Evolutionary conservation across 2,113 vertebrate genomes (phyloP).

Genomic region (Seriola rivoliana): DNA sequence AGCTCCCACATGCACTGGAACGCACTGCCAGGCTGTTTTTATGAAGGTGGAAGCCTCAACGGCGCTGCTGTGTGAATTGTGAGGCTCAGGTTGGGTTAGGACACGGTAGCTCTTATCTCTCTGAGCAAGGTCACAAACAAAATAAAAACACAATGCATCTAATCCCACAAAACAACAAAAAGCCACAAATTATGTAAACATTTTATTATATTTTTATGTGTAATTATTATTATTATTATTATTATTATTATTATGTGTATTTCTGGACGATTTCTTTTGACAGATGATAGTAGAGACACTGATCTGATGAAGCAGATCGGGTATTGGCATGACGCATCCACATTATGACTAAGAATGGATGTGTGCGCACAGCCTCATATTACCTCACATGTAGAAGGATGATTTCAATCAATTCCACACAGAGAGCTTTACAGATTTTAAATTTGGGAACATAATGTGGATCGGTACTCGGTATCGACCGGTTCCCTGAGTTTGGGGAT

Average conservation of each 20-base stretch:
- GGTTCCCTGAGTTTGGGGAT: too few species aligned
- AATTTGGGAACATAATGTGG: too few species aligned
- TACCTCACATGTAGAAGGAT: background rate
- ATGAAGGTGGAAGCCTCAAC: slow-evolving; percentile 12
- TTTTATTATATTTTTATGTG: too few species aligned
- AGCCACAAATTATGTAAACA: too few species aligned
- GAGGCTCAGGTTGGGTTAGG: background rate
- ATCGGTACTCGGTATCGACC: background rate
- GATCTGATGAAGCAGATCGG: too few species aligned
- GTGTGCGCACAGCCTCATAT: background rate
- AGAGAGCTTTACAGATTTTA: background rate
- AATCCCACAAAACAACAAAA: too few species aligned
- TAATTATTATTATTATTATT: too few species aligned
- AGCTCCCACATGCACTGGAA: background rate
- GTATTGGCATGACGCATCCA: too few species aligned
- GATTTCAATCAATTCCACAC: background rate
- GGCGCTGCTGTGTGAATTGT: slow-evolving; percentile 22
- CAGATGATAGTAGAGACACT: too few species aligned
- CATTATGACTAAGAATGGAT: background rate
- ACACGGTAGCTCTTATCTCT: slow-evolving; percentile 16
- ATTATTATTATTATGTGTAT: too few species aligned
- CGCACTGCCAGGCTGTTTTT: slow-evolving; percentile 39
- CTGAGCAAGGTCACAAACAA: slow-evolving; percentile 8
- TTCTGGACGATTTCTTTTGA: too few species aligned
- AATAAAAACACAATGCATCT: background rate